A percentile compares a stretch with the other conserved stretches of the same genome.
Conservation (phyloP, 1,140 invertebrate species). For the Magallana angulata region DNA sequence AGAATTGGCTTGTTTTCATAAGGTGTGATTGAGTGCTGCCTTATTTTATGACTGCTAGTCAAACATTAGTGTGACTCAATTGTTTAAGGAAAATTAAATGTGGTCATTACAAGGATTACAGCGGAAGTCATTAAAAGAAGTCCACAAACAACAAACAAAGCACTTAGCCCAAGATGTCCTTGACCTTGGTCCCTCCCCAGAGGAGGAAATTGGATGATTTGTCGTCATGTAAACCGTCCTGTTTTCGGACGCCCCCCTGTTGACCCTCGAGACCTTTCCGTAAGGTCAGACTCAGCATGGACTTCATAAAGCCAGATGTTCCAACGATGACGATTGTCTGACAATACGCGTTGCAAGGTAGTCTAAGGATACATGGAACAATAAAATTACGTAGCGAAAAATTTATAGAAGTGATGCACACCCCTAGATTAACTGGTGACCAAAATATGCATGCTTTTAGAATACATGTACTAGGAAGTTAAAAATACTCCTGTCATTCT, state of each 20-base stretch:
- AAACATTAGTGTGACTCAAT: no score
- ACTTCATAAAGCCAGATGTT: not conserved
- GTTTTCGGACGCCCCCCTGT: not conserved
- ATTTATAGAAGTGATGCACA: no score
- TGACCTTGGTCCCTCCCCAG: not conserved
- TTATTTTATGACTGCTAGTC: no score
- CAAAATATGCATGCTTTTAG: no score
- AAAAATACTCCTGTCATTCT: not conserved
- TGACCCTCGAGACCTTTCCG: not conserved
- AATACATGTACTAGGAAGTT: no score
- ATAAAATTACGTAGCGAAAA: no score
- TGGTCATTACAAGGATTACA: no score
- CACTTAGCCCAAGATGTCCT: not conserved
- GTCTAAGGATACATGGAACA: not conserved
- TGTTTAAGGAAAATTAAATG: no score
- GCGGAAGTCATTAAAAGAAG: not conserved
- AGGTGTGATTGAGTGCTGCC: no score
- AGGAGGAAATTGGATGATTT: not conserved
- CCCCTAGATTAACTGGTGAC: no score
- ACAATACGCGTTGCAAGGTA: not conserved
- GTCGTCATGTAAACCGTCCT: not conserved
- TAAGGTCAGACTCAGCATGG: not conserved
- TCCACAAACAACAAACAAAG: not conserved
- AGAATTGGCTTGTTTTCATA: no score
- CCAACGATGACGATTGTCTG: not conserved